phyloP scores from a whole-genome alignment of 2,888 invertebrate genomes.

The Hyposoter didymator region DNA sequence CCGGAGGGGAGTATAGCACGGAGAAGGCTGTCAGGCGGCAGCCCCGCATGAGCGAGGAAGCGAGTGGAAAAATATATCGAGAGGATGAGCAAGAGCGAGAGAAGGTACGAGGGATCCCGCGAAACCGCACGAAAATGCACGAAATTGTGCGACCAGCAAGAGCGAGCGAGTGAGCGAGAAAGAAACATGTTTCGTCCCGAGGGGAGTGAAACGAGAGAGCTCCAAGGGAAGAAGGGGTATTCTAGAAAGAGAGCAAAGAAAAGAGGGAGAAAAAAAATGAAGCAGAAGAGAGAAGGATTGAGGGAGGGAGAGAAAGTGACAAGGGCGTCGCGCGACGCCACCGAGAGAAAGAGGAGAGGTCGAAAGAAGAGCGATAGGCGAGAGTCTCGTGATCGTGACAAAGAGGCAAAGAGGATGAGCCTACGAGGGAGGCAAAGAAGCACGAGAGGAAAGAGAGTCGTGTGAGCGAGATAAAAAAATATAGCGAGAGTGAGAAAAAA shows the following conservation, averaged over 20 bases:
- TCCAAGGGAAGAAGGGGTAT: constrained; percentile 37
- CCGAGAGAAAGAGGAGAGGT: constrained; percentile 59
- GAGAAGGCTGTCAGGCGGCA: constrained; percentile 34
- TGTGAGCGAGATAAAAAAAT: constrained; percentile 32
- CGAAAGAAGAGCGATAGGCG: constrained; percentile 58
- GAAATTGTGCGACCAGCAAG: constrained; percentile 77
- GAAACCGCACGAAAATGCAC: constrained; percentile 78
- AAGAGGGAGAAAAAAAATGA: constrained; percentile 33
- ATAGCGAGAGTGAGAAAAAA: constrained; percentile 23
- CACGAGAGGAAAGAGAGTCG: constrained; percentile 41
- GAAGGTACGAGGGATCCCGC: constrained; percentile 72
- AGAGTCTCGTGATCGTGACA: constrained; percentile 26
- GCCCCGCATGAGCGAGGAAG: constrained; percentile 37
- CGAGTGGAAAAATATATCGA: constrained; percentile 31
- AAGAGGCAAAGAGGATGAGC: constrained; percentile 41
- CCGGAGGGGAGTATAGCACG: constrained; percentile 52
- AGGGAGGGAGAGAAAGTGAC: constrained; percentile 70
- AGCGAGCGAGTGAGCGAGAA: constrained; percentile 64
- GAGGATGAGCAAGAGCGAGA: constrained; percentile 32
- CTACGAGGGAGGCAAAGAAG: constrained; percentile 37
- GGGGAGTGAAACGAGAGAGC: constrained; percentile 47
- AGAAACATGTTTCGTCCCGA: constrained; percentile 36
- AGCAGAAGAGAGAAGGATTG: constrained; percentile 66
- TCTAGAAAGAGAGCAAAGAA: constrained; percentile 36
- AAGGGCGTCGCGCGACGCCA: constrained; percentile 61